These are phyloP conservation scores for Trigoniulus corallinus DNA, from an alignment of 1,140 invertebrate genomes.

Conservation along the genomic window DNA sequence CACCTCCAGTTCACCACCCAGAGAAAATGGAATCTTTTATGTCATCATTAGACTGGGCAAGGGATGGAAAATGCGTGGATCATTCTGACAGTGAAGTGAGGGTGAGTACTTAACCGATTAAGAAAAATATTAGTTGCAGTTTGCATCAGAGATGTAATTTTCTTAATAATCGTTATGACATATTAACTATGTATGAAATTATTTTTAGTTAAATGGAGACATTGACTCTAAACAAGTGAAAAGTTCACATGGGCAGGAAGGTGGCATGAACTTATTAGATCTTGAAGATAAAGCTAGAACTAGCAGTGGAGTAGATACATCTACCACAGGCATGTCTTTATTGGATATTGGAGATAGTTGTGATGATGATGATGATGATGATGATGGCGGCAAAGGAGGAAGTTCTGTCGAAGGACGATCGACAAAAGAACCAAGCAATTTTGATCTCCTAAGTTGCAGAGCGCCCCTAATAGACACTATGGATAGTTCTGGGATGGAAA, in stretches of 20 bases:
- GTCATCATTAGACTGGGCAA: constrained; percentile 1
- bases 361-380: constrained; percentile 15
- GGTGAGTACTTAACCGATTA: no score
- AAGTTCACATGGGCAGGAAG: background rate
- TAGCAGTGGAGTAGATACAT: no score
- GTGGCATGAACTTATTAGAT: constrained; percentile 16
- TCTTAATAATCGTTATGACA: no score
- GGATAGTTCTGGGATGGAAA: background rate
- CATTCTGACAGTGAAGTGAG: no score
- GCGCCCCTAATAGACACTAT: no score
- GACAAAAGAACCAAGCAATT: constrained; percentile 23
- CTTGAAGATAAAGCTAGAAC: no score
- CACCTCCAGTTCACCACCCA: background rate
- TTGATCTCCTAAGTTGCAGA: constrained; percentile 46
- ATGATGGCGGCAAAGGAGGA: background rate
- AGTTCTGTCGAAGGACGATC: constrained; percentile 7
- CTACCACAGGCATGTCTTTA: no score
- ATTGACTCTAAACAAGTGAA: no score
- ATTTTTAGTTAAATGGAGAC: no score
- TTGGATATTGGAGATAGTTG: constrained; percentile 17
- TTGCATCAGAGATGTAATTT: no score
- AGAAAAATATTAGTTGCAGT: no score
- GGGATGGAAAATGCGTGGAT: background rate
- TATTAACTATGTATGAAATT: no score
- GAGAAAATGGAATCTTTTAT: constrained; percentile 3